A percentile compares a stretch with the other conserved stretches of the same genome.
These are phyloP conservation scores for Vicugna pacos DNA, from an alignment of 2,113 vertebrate species.

Conservation along the genomic window DNA sequence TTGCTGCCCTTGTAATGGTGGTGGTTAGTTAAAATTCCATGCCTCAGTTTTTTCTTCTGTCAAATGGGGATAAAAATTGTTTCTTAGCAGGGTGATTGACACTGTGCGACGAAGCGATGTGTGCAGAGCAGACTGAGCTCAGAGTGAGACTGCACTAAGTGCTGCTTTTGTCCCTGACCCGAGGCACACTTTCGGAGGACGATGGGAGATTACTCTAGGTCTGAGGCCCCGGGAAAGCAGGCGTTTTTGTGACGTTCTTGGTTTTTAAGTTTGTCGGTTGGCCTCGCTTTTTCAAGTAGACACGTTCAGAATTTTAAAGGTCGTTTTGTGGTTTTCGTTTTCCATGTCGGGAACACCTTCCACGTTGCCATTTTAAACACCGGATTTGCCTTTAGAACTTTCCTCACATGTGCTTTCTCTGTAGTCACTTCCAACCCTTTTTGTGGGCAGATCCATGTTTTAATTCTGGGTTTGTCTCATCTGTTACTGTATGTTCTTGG, in stretches of 20 bases:
- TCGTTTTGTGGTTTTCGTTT: slow-evolving; percentile 33
- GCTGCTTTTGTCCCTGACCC: neutral
- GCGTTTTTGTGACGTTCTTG: neutral
- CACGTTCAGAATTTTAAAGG: neutral
- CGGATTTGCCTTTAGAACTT: neutral
- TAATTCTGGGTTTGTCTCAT: slow-evolving; percentile 16
- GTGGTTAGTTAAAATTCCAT: neutral
- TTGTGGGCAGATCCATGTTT: neutral
- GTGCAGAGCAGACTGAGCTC: neutral
- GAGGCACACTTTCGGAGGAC: neutral
- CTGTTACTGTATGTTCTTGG: neutral
- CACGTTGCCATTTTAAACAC: neutral
- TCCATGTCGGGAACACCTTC: neutral
- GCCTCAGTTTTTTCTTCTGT: slow-evolving; percentile 10
- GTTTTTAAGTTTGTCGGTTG: neutral
- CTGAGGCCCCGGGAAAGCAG: neutral
- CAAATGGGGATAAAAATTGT: neutral
- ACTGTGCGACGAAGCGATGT: neutral
- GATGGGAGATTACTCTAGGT: neutral
- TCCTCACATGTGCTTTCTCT: neutral
- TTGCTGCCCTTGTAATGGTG: neutral
- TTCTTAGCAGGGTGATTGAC: neutral
- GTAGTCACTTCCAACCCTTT: neutral
- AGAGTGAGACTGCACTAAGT: neutral
- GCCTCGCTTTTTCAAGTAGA: neutral